Percentiles rank a stretch among this genome's conserved stretches.
Conservation (phyloP, 2,113 vertebrate genomes). For the Scomber colias region DNA sequence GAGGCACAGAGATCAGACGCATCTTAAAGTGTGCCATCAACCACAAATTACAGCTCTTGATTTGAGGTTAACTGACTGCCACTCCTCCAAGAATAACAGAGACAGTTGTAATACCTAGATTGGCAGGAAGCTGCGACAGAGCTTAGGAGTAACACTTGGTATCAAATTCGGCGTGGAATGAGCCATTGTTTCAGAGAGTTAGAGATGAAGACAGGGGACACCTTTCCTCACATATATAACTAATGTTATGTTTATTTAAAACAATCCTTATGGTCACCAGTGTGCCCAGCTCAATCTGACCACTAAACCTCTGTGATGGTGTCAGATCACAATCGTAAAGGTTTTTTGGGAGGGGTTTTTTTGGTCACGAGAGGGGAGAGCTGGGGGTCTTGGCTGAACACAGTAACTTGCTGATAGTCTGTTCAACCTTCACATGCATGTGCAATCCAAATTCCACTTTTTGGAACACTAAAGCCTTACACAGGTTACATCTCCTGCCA, state of each 20-base stretch:
- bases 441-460: slow-evolving; percentile 36
- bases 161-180: slow-evolving; percentile 65
- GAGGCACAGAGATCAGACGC: slow-evolving; percentile 87
- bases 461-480: slow-evolving; percentile 43
- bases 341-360: background rate
- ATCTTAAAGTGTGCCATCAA: slow-evolving; percentile 88
- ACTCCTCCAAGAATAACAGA: slow-evolving; percentile 86
- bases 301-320: slow-evolving; percentile 11
- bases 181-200: slow-evolving; percentile 48
- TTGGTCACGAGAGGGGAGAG: background rate
- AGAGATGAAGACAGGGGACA: slow-evolving; percentile 19
- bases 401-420: slow-evolving; percentile 42
- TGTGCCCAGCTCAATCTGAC: background rate
- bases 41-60: slow-evolving; percentile 90
- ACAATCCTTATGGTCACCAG: background rate
- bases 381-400: slow-evolving; percentile 34
- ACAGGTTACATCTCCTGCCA: slow-evolving; percentile 50
- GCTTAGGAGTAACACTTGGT: slow-evolving; percentile 64
- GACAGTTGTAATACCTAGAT: slow-evolving; percentile 82
- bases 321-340: background rate
- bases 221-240: slow-evolving; percentile 30
- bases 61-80: slow-evolving; percentile 88
- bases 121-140: slow-evolving; percentile 79
- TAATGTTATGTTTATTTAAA: slow-evolving; percentile 13
- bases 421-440: slow-evolving; percentile 38